Evolutionary conservation across 1,140 invertebrate species (phyloP).

Genomic region (Steinernema khuongi): DNA sequence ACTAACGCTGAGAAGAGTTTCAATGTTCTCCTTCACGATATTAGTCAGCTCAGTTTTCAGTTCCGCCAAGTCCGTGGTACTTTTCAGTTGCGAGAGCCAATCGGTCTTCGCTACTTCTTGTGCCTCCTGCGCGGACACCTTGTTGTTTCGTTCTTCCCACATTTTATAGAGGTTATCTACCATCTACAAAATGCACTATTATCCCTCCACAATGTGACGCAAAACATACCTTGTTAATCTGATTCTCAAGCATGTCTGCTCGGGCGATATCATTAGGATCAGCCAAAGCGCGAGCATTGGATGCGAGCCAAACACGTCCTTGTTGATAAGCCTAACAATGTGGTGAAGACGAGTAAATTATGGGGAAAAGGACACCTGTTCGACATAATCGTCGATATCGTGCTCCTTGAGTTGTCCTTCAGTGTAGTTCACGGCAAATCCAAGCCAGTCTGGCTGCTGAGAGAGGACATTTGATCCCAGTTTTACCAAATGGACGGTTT

Average conservation of each 20-base stretch:
- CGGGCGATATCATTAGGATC: constrained; percentile 76
- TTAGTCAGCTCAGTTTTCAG: constrained; percentile 64
- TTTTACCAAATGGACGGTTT: constrained; percentile 84
- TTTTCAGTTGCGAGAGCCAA: constrained; percentile 70
- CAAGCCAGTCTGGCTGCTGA: constrained; percentile 56
- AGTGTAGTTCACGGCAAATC: constrained; percentile 53
- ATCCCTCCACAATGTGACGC: background rate
- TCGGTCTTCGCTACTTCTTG: constrained; percentile 70
- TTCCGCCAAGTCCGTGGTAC: constrained; percentile 65
- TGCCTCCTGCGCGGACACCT: constrained; percentile 66
- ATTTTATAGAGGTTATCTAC: constrained; percentile 87
- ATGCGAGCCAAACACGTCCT: constrained; percentile 51
- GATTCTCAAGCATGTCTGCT: constrained; percentile 77
- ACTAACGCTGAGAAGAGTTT: constrained; percentile 76
- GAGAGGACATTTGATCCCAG: constrained; percentile 75
- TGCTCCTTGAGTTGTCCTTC: constrained; percentile 51
- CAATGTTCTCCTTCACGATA: constrained; percentile 85
- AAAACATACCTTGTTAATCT: constrained; percentile 71
- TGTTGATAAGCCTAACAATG: constrained; percentile 52
- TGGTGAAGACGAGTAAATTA: background rate
- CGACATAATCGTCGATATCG: constrained; percentile 55
- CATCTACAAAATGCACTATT: constrained; percentile 59
- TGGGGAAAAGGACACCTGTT: constrained; percentile 41
- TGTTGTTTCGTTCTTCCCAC: constrained; percentile 70
- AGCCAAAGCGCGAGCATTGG: constrained; percentile 71